Evolutionary conservation across 2,797 vertebrate species (phyloP), one percentile per base, ranked within the genome.

Genomic region (Malurus splendens): DNA sequence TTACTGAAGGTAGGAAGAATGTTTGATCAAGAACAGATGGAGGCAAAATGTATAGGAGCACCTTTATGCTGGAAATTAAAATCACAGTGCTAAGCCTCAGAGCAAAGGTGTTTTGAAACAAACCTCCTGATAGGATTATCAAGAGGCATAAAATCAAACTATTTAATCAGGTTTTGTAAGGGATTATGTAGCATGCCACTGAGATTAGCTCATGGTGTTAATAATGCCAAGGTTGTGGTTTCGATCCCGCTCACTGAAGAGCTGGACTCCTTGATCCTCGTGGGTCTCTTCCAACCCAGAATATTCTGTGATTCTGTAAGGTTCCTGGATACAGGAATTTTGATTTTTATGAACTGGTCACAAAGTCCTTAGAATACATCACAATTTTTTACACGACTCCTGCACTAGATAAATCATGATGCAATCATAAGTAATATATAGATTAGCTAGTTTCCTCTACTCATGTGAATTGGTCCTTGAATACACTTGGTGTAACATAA

Each of bases 91-190:
- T 82, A 82, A 85, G 61, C 62, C 66, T 72, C 73, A 54, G 52
- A 88, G 56, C n/a, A 92, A 89, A 94, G 52, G 59, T 91, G 45
- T 79, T 83, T 60, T 61, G 62, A 81, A 89, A 85, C 19, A 90
- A 80, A 30, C 25, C 28, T 87, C 54, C 76, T 4, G 1, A 80
- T 5, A 74, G 41, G 82, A 90, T 90, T 83, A 93, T 56, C 55
- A 66, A 62, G 44, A 83, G 23, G 32, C 59, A 88, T 81, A 81
- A 86, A 72, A 52, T 47, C 57, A 61, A 89, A 77, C 51, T 81
- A 70, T 68, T 89, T 87, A 81, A 90, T 90, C 76, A 86, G 60
- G 38, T 93, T 82, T 91, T 89, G 48, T 19, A 81, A 78, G 20
- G 38, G 70, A 83, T 87, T 94, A 78, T 74, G 82, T 39, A 78